Base-by-base conservation (phyloP, 2,888 invertebrate genomes). In the Dasysyrphus tricinctus region DNA sequence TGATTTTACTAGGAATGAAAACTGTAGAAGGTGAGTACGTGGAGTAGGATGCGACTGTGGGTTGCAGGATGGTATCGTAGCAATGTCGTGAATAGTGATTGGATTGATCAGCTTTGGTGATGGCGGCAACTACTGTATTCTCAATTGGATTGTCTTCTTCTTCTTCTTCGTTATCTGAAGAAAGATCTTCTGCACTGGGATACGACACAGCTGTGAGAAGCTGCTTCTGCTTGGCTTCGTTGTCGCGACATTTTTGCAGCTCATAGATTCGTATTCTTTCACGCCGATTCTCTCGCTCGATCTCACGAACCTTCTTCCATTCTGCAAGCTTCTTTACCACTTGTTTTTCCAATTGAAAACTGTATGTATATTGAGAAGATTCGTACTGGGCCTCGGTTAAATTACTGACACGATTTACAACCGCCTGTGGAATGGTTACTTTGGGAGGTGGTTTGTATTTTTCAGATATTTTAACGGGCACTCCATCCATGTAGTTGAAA, bases 401-500 rank as follows among this genome's bases (percentile, higher is more conserved):
- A 79, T 94, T 92, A 75, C 92, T 92, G 84, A 95, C 89, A 88
- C 94, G 93, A 89, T 94, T 94, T 56, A 93, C 91, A 89, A 94
- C 93, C 54, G 93, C 93, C 85, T 94, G 93, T 54, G 95, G 95
- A 85, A 95, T 90, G 88, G 94, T 94, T 70, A 95, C 94, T 91
- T 94, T 95, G 76, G 95, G 95, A 32, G 97, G 97, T 88, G 97
- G 96, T 91, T 97, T 96, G 91, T 96, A 97, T 90, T 95, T 96
- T 92, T 97, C 97, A 63, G 96, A 96, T 92, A 97, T 97, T 94
- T 97, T 97, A 82, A 97, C 97, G 90, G 96, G 96, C 89, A 97
- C 95, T 89, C 96, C 96, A 93, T 97, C 97, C 95, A 97, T 96
- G 56, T 89, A 90, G 65, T 89, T 90, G 70, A 83, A 88, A 88